Evolutionary conservation across 1,140 invertebrate genomes (phyloP).

Genomic region (Centruroides vittatus): DNA sequence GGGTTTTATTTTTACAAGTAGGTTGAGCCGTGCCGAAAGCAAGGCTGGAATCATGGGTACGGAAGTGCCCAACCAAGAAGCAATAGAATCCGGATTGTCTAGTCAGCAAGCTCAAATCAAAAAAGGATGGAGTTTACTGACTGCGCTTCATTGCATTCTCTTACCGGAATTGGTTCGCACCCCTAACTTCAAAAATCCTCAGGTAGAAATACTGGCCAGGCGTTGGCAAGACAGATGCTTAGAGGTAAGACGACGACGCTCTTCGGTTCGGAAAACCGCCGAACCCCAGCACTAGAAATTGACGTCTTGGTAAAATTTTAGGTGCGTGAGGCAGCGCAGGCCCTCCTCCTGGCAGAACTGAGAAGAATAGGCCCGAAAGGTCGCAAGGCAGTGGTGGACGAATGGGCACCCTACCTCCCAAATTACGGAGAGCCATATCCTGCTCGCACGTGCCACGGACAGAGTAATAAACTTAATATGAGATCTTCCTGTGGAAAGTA

Average conservation of each 20-base stretch:
- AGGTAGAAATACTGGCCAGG: slow-evolving; percentile 92
- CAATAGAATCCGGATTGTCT: slow-evolving; percentile 31
- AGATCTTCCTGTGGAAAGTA: no score
- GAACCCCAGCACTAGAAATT: no score
- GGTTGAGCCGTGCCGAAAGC: slow-evolving; percentile 19
- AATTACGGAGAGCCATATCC: slow-evolving; percentile 49
- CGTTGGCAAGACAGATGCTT: slow-evolving; percentile 97
- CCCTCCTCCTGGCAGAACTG: slow-evolving; percentile 83
- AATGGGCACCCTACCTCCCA: slow-evolving; percentile 88
- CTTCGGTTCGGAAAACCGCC: background rate
- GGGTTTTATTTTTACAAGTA: slow-evolving; percentile 5
- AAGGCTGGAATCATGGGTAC: slow-evolving; percentile 3
- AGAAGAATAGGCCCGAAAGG: slow-evolving; percentile 80
- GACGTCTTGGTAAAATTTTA: slow-evolving; percentile 19
- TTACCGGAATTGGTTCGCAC: slow-evolving; percentile 67
- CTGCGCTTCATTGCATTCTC: slow-evolving; percentile 89
- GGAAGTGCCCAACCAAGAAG: slow-evolving; percentile 21
- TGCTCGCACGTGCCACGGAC: no score
- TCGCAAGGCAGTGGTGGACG: slow-evolving; percentile 78
- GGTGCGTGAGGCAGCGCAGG: slow-evolving; percentile 88
- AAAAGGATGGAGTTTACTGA: slow-evolving; percentile 90
- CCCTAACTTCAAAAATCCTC: slow-evolving; percentile 73
- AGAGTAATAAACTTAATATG: no score
- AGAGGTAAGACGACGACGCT: slow-evolving; percentile 45
- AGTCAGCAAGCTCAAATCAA: slow-evolving; percentile 82